A percentile compares a stretch with the other conserved stretches of the same genome.
Evolutionary conservation across 1,140 invertebrate genomes (phyloP).

Genomic region (Paracyclopina nana): DNA sequence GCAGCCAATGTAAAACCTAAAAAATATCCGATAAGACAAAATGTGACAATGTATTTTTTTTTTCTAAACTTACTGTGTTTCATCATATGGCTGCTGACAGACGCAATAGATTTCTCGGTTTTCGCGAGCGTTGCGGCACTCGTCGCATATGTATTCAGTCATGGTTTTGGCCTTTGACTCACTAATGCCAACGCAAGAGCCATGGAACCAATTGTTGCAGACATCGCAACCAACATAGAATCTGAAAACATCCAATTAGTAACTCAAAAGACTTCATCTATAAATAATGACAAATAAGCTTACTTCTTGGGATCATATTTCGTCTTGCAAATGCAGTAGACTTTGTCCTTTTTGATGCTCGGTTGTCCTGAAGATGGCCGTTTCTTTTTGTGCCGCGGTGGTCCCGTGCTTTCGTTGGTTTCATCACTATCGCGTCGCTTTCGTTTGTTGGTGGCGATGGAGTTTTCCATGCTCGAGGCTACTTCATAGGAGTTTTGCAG

Average conservation of each 20-base stretch:
- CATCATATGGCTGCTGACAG: constrained; percentile 82
- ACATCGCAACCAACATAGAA: constrained; percentile 94
- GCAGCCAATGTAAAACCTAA: constrained; percentile 86
- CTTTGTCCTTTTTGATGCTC: constrained; percentile 49
- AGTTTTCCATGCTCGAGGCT: too few species aligned
- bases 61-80: constrained; percentile 55
- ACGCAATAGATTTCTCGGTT: constrained; percentile 85
- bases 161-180: constrained; percentile 76
- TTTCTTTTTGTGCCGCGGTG: too few species aligned
- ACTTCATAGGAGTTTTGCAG: too few species aligned
- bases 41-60: constrained; percentile 8
- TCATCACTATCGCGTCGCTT: too few species aligned
- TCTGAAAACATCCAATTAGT: constrained; percentile 30
- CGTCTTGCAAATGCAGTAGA: constrained; percentile 80
- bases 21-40: constrained; percentile 18
- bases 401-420: too few species aligned
- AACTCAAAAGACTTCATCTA: background rate
- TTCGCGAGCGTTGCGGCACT: constrained; percentile 45
- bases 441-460: too few species aligned
- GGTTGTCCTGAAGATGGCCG: too few species aligned
- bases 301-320: constrained; percentile 84
- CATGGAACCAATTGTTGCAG: constrained; percentile 97
- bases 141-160: constrained; percentile 61
- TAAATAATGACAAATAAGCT: too few species aligned
- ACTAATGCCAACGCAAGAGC: constrained; percentile 81